Evolutionary conservation across 2,888 invertebrate genomes (phyloP), one percentile per base, ranked within the genome.

Genomic region (Luperina testacea): DNA sequence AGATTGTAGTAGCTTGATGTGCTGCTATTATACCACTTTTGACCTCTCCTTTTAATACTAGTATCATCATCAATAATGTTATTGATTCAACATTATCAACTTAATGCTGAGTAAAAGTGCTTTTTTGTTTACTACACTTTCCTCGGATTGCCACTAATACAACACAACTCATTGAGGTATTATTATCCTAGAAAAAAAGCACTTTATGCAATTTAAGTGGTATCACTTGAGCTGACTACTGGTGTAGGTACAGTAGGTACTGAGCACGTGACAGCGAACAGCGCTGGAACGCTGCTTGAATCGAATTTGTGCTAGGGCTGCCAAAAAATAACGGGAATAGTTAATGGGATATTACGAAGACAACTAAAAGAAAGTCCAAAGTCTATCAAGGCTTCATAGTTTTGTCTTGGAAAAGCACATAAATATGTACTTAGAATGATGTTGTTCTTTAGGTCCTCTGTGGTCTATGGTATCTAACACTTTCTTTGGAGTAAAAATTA

Each of bases 151-250:
- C 17, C 48, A 48, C 13, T 48, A 48, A 53, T 53, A 53, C 53
- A 53, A 53, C 7, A 20, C 53, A 20, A 53, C 20, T 53, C 53
- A 53, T 24, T 59, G 57, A 11, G 11, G 11, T 13, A 59, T 59
- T n/a, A 59, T 11, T 59, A n/a, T n/a, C 57, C 57, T 59, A 4
- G n/a, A 53, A 59, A 57, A 57, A n/a, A n/a, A n/a, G 24, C 57
- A 11, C n/a, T 59, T 59, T n/a, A 59, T 59, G 11, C 11, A 59
- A n/a, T 59, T 59, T n/a, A 59, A 75, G n/a, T 51, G 20, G 20
- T 32, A 78, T 51, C 48, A n/a, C 15, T 67, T 61, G 57, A 57
- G 67, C 57, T 61, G 65, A 88, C 90, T 91, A 91, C 90, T 87
- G 89, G 83, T 83, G 70, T n/a, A 59, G n/a, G 11, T n/a, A n/a